Evolutionary conservation across 2,888 invertebrate species (phyloP), one percentile per base, ranked within the genome.

Genomic region (Cataglyphis livida): DNA sequence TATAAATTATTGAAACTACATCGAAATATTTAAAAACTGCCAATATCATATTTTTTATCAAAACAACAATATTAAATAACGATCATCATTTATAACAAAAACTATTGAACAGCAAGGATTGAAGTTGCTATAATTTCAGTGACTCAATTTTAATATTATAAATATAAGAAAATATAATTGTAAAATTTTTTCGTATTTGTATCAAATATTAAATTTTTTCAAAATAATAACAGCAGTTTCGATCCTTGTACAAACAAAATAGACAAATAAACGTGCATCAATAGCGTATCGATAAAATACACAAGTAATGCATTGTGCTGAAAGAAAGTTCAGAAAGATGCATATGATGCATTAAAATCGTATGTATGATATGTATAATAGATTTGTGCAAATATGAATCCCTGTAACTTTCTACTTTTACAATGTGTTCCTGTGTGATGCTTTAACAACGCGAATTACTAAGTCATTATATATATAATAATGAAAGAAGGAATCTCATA

Each of bases 291-390:
- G 57, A 66, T n/a, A 10, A 70, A 32, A 44, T 68, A 57, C 48
- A 57, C 44, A 78, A 21, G 12, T 54, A 38, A 25, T n/a, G 25
- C 44, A 59, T 70, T 70, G 57, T 57, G 32, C 10, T 38, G 15
- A 18, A 15, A 44, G 78, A 71, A 71, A 79, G 44, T 1, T 70
- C 41, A 21, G 59, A 44, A 48, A 44, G 57, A 44, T 71, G 18
- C 44, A 59, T 79, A 79, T 71, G 9, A 0, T 28, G 59, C 59
- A 79, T 71, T 38, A 71, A 79, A 79, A 79, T 79, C 78, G 70
- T 78, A 78, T 78, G 71, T 78, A 78, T 78, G 57, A 79, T 79
- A 79, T 79, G 78, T 79, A 79, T 79, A 79, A 79, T 79, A 79
- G 78, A 79, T 79, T 79, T 71, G 32, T 79, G 71, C 70, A 32